Evolutionary conservation across 2,113 vertebrate species (phyloP), one percentile per base, ranked within the genome.

Genomic region (Gallinago jamesoni): DNA sequence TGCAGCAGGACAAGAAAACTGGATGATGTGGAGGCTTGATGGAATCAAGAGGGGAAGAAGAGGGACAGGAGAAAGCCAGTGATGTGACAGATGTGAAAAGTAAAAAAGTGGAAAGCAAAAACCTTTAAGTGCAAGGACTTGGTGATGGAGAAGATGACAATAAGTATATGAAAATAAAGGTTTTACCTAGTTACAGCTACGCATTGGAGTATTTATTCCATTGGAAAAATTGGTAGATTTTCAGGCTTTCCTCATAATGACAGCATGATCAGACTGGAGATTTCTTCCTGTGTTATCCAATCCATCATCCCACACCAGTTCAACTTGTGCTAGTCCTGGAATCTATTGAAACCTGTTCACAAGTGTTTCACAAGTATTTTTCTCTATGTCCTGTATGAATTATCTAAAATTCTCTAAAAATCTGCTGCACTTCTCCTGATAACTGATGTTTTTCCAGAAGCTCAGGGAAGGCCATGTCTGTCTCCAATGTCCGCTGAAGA

Each of bases 301-400:
- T 20, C 9, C 22, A 17, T 18, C 20, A 18, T 75, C 14, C n/a
- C 28, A 27, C 14, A 27, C 33, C 35, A 68, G 3, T 3, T 57
- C 78, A 21, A 19, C 5, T 23, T 6, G 21, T 33, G 14, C 37
- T 37, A 20, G 7, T 28, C 37, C 30, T 53, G 45, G n/a, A 27
- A 57, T 10, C 5, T 60, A 23, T 37, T 15, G 22, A 75, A 81
- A 48, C 5, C 63, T 27, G 1, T 52, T 80, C 15, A 62, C 4
- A 4, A 8, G 21, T 37, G 13, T 41, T 84, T 67, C 17, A 39
- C 16, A 9, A 8, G 11, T 48, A 9, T 56, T 84, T 63, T 50
- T 21, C 13, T 41, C 37, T 35, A 0, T 56, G 31, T 4, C 15
- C 8, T 1, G 0, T 14, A 20, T 9, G 10, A 30, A 7, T 59